These are phyloP conservation scores for Sesamia nonagrioides DNA, from an alignment of 1,140 invertebrate species.

Conservation along the genomic window DNA sequence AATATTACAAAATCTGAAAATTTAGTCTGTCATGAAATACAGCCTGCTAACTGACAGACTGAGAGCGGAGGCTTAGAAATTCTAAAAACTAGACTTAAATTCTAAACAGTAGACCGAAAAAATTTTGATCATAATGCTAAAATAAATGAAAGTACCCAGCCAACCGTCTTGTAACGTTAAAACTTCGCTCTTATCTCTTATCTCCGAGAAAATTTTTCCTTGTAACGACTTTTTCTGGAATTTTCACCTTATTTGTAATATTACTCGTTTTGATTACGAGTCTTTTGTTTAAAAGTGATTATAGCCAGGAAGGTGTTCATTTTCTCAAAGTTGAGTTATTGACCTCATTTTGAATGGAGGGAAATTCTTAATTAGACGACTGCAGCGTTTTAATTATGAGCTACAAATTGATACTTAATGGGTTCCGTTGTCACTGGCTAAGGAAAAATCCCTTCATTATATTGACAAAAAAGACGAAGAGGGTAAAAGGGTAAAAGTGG, in stretches of 20 bases:
- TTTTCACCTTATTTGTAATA: constrained; percentile 48
- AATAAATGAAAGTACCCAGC: not conserved
- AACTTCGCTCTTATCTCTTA: constrained; percentile 26
- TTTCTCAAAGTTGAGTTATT: constrained; percentile 36
- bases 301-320: not conserved
- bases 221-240: constrained; percentile 8
- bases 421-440: not conserved
- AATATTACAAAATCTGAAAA: no score
- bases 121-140: not conserved
- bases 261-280: constrained; percentile 41
- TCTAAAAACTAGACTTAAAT: not conserved
- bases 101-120: not conserved
- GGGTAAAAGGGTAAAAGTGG: not conserved
- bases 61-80: no score
- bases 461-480: not conserved
- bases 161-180: not conserved
- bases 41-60: no score
- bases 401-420: not conserved
- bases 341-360: constrained; percentile 29
- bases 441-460: not conserved
- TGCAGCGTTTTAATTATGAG: not conserved
- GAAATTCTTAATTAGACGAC: constrained; percentile 6
- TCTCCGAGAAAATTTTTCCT: constrained; percentile 38
- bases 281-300: constrained; percentile 14
- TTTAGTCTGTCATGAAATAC: no score